Conservation (phyloP, 2,888 invertebrate species). For the Nasonovia ribisnigri region DNA sequence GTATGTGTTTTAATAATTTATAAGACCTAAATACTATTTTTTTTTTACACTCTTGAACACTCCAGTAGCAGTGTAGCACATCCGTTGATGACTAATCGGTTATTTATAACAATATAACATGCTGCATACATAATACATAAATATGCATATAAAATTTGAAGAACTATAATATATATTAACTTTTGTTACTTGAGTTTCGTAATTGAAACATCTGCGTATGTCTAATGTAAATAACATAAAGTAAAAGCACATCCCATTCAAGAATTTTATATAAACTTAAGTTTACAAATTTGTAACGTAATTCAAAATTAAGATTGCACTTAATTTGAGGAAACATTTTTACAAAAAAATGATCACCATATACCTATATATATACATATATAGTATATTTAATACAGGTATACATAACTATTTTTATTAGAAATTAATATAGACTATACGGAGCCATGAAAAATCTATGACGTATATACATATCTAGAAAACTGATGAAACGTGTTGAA, state of each 20-base stretch:
- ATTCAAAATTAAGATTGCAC: not conserved
- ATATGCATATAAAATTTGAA: not conserved
- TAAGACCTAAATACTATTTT: not conserved
- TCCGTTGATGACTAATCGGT: not conserved
- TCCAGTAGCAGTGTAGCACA: not conserved
- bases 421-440: not conserved
- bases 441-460: not conserved
- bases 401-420: not conserved
- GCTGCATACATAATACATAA: not conserved
- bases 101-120: not conserved
- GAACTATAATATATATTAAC: not conserved
- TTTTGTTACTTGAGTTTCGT: not conserved
- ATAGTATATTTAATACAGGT: not conserved
- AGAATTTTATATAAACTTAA: not conserved
- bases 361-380: no score
- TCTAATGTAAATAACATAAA: not conserved
- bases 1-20: not conserved
- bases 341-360: not conserved
- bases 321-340: not conserved
- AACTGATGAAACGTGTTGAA: conserved; percentile 29
- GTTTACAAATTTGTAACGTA: no score
- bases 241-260: not conserved
- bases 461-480: not conserved
- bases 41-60: not conserved
- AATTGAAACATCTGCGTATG: not conserved